Percentiles rank a stretch among this genome's conserved stretches.
These are phyloP conservation scores for Danaus melanippus DNA, from an alignment of 1,140 invertebrate species.

Conservation along the genomic window DNA sequence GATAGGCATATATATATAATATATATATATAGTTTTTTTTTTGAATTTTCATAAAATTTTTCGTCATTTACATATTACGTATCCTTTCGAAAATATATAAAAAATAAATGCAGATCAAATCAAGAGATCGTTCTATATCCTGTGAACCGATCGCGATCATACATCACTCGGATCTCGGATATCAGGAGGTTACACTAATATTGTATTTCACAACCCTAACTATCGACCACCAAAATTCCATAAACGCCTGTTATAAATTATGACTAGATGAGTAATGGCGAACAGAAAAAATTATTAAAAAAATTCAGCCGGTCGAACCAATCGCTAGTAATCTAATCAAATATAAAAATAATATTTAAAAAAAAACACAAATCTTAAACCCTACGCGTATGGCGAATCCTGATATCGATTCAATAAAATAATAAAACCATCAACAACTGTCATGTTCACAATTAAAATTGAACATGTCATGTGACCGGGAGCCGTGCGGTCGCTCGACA, in stretches of 20 bases:
- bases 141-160: no score
- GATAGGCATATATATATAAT: constrained; percentile 10
- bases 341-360: constrained; percentile 8
- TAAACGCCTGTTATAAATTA: constrained; percentile 43
- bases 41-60: constrained; percentile 37
- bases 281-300: constrained; percentile 26
- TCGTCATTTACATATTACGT: constrained; percentile 25
- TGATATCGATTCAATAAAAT: constrained; percentile 5
- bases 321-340: background rate
- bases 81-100: constrained; percentile 15
- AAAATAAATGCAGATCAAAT: constrained; percentile 61
- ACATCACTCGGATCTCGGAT: no score
- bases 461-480: constrained; percentile 59
- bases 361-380: constrained; percentile 11
- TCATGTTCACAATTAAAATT: constrained; percentile 46
- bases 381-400: background rate
- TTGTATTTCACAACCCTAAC: constrained; percentile 69
- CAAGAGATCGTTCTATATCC: constrained; percentile 49
- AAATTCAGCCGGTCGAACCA: constrained; percentile 15
- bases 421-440: constrained; percentile 28
- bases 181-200: constrained; percentile 51
- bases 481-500: constrained; percentile 67
- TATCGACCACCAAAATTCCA: constrained; percentile 26
- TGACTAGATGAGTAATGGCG: constrained; percentile 66
- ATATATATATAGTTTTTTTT: constrained; percentile 5